A percentile compares a stretch with the other conserved stretches of the same genome.
Conservation (phyloP, 2,797 vertebrate species). For the Emys orbicularis region DNA sequence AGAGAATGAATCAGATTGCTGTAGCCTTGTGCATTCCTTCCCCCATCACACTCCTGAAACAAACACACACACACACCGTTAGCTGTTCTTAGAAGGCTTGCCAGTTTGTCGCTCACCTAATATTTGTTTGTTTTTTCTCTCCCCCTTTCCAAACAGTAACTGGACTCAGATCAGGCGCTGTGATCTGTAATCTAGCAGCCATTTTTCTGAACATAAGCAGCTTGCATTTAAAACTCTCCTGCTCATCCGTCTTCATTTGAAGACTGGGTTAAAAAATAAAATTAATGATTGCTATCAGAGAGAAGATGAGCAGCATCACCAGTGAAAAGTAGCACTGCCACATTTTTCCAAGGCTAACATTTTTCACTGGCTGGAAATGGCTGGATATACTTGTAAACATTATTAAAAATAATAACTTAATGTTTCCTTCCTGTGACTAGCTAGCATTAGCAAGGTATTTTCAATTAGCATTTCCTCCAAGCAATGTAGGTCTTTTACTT, state of each 20-base stretch:
- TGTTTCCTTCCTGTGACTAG: constrained; percentile 90
- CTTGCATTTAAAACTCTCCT: constrained; percentile 85
- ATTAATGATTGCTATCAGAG: constrained; percentile 92
- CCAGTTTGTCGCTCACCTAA: not conserved
- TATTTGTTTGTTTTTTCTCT: constrained; percentile 56
- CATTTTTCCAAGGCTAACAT: constrained; percentile 89
- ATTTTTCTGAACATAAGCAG: constrained; percentile 88
- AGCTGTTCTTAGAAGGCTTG: not conserved
- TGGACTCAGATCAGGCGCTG: constrained; percentile 70
- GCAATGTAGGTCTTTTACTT: constrained; percentile 83
- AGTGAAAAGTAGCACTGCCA: constrained; percentile 92
- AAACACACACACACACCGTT: fast-evolving
- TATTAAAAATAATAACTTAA: constrained; percentile 96
- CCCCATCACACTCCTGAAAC: not conserved
- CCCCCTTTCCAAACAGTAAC: constrained; percentile 56
- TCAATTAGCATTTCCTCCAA: constrained; percentile 89
- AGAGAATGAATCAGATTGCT: constrained; percentile 5
- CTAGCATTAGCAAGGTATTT: constrained; percentile 89
- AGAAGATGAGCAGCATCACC: constrained; percentile 89
- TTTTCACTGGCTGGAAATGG: constrained; percentile 91
- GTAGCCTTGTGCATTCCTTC: not conserved
- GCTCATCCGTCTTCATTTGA: constrained; percentile 92
- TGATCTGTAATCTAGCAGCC: constrained; percentile 80
- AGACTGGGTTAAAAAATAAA: constrained; percentile 92
- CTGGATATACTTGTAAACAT: constrained; percentile 93